A percentile compares a stretch with the other conserved stretches of the same genome.
phyloP scores from a whole-genome alignment of 2,797 vertebrate species.

The Sebastiscus albofasciatus region DNA sequence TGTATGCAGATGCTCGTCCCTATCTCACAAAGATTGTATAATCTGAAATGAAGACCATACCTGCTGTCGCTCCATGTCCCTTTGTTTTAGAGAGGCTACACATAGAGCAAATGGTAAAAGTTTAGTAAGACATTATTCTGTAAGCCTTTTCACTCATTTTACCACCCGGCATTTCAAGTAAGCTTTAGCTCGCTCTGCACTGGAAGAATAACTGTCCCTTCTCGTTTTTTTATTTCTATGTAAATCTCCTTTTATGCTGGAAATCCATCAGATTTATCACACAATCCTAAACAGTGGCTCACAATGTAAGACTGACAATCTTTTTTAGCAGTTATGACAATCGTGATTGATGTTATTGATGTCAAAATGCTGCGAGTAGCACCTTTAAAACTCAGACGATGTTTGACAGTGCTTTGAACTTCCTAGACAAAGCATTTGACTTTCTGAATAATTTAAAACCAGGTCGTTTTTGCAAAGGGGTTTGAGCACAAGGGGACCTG shows the following conservation, averaged over 20 bases:
- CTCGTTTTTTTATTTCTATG: background rate
- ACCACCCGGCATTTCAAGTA: background rate
- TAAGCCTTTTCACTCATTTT: background rate
- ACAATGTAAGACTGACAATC: background rate
- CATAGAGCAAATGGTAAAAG: background rate
- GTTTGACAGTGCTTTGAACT: constrained; percentile 24
- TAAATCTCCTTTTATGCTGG: constrained; percentile 5
- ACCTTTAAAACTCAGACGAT: background rate
- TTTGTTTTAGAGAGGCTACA: background rate
- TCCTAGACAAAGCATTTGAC: constrained; percentile 22
- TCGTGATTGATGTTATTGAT: constrained; percentile 1
- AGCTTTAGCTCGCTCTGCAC: background rate
- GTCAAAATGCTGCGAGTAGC: background rate
- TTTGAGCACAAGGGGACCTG: constrained; percentile 25
- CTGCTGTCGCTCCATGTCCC: background rate
- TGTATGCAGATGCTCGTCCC: too few relatives aligned
- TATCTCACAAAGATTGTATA: background rate
- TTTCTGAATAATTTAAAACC: constrained; percentile 46
- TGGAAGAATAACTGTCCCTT: background rate
- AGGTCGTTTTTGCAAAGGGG: background rate
- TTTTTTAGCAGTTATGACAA: background rate
- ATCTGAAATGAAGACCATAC: background rate
- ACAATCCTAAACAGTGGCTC: background rate
- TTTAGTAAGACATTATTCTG: background rate
- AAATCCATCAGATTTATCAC: constrained; percentile 9